A percentile compares a stretch with the other conserved stretches of the same genome.
Conservation (phyloP, 2,888 invertebrate species). For the Amphipyra berbera region DNA sequence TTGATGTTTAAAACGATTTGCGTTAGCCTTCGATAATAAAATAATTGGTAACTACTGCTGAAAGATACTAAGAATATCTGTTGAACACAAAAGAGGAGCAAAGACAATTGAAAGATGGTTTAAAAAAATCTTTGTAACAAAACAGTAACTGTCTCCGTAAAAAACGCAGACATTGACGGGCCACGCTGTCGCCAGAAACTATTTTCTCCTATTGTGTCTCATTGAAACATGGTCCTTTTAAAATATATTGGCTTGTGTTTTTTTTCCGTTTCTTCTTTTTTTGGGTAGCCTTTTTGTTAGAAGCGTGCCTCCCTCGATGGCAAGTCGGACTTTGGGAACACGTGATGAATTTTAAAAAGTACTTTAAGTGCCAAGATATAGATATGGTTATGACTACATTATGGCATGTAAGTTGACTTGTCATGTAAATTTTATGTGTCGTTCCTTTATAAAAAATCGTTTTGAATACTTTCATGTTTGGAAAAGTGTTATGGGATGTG, state of each 20-base stretch:
- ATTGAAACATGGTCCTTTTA: slow-evolving; percentile 80
- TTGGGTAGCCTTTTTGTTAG: slow-evolving; percentile 75
- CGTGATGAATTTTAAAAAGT: slow-evolving; percentile 87
- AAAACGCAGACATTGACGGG: slow-evolving; percentile 69
- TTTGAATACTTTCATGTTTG: slow-evolving; percentile 65
- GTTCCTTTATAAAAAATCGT: slow-evolving; percentile 68
- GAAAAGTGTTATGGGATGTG: slow-evolving; percentile 68
- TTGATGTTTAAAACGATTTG: slow-evolving; percentile 32
- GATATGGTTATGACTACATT: slow-evolving; percentile 80
- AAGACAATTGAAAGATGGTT: slow-evolving; percentile 43
- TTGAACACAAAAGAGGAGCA: slow-evolving; percentile 11
- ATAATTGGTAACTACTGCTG: slow-evolving; percentile 17
- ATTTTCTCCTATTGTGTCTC: slow-evolving; percentile 81
- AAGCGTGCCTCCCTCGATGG: slow-evolving; percentile 80
- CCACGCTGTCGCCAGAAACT: slow-evolving; percentile 79
- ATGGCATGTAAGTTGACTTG: slow-evolving; percentile 75
- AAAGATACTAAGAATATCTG: neutral
- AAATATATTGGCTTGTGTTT: slow-evolving; percentile 79
- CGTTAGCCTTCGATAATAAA: slow-evolving; percentile 29
- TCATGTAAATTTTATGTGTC: slow-evolving; percentile 80
- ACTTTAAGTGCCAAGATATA: slow-evolving; percentile 73
- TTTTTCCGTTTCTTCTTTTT: slow-evolving; percentile 69
- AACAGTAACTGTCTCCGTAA: slow-evolving; percentile 48
- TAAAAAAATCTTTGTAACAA: slow-evolving; percentile 10
- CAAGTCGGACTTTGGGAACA: slow-evolving; percentile 72